Evolutionary conservation across 2,888 invertebrate species (phyloP), one percentile per base, ranked within the genome.

Genomic region (Pristionchus maxplancki): DNA sequence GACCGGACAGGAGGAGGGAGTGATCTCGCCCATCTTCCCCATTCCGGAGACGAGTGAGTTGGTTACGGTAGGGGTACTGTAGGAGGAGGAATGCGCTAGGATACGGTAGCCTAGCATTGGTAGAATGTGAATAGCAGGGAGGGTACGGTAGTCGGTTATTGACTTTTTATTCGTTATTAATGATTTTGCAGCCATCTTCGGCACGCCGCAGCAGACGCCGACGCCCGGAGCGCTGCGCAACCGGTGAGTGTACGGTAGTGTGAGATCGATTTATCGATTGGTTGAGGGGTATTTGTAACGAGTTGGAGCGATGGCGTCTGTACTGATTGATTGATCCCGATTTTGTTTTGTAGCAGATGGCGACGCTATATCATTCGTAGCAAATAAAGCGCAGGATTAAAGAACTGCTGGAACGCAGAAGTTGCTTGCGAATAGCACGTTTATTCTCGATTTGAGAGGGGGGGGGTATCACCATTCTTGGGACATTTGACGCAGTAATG

Each of bases 161-260:
- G 78, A 78, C 40, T 37, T 74, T 24, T 37, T 11, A 4, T 34
- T 28, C 11, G 17, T 13, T 1, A 13, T 13, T n/a, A 64, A n/a
- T 20, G 0, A 17, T 67, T 34, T 53, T 83, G 24, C 82, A 83
- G 82, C 82, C 82, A 83, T 83, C 50, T 83, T 83, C 82, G 53
- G 53, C 82, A 83, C 82, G 24, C 82, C 82, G 28, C 82, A 83
- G 82, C 78, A 83, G 53, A 34, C 82, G 24, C 53, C 82, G 71
- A 58, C 58, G 44, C 78, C 78, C n/a, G 44, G 20, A n/a, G 74
- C 37, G 2, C 44, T 78, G 15, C 37, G 78, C 24, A 78, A 78
- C 34, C 78, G 78, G 78, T 78, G n/a, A 48, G 44, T 6, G 11
- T 71, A n/a, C n/a, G n/a, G n/a, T n/a, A n/a, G n/a, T n/a, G n/a